phyloP scores from a whole-genome alignment of 2,888 invertebrate species.

The Eledona agricola region DNA sequence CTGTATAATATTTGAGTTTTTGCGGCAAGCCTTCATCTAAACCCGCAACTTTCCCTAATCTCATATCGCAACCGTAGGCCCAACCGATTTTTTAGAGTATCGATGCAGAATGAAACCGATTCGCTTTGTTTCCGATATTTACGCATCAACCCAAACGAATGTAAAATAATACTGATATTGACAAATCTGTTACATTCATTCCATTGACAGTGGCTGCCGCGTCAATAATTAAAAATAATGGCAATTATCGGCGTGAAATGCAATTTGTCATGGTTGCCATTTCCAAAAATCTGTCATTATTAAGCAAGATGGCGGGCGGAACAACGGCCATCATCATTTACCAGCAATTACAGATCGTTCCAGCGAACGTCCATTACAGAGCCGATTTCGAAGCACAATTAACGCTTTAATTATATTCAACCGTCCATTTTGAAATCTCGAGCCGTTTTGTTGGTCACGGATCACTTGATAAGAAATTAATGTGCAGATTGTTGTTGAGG shows the following conservation, averaged over 20 bases:
- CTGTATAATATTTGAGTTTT: too few species aligned
- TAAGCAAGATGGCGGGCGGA: constrained; percentile 9
- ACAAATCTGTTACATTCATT: constrained; percentile 7
- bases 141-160: constrained; percentile 1
- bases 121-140: too few species aligned
- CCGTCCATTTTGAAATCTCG: too few species aligned
- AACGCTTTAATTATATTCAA: constrained; percentile 14
- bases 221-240: constrained; percentile 9
- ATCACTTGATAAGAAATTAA: too few species aligned
- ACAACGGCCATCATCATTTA: constrained; percentile 15
- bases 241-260: constrained; percentile 7
- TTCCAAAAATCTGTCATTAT: constrained; percentile 1
- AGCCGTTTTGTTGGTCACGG: too few species aligned
- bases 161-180: neutral
- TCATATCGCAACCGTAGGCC: too few species aligned
- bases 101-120: too few species aligned
- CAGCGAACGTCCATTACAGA: constrained; percentile 20
- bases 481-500: constrained; percentile 5
- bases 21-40: too few species aligned
- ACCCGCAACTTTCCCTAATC: too few species aligned
- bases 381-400: constrained; percentile 16
- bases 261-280: constrained; percentile 4
- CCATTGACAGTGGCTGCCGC: constrained; percentile 3
- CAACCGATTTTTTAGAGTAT: too few species aligned
- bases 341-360: constrained; percentile 19